Base-by-base conservation (phyloP, 2,113 vertebrate species). In the Anguilla japonica region DNA sequence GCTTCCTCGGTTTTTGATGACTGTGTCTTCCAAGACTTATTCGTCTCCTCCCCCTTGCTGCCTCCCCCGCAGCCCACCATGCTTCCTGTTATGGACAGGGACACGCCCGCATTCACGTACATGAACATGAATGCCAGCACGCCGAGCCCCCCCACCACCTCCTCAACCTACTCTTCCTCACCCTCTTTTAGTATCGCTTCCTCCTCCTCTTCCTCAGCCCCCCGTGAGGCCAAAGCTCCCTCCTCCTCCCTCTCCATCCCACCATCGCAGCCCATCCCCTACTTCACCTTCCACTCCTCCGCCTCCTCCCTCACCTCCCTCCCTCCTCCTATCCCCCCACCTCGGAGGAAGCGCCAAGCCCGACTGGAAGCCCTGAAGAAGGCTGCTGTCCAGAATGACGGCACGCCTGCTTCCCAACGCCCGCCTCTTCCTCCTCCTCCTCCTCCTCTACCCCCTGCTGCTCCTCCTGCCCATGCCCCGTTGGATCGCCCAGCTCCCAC, bases 1-100 rank as follows among this genome's bases (percentile, higher is more conserved):
- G 95, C 91, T 82, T 94, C 94, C 0, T 96, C 95, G 79, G 95
- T 95, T 84, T 90, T 93, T 8, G 95, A 96, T 22, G 95, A 96
- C 53, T 91, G 92, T 22, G 90, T 93, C 0, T 89, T 63, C 50
- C 92, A 93, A 1, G 94, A 96, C 89, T 95, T 94, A 18, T 93
- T 95, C 75, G 91, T 91, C 3, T 88, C 94, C 16, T 96, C 96
- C 8, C 95, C 95, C 0, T 78, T 91, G 0, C 93, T 94, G 81
- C 94, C 89, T 0, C 95, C 95, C 41, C 94, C 94, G 0, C 91
- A 94, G 60, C 95, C 95, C 9, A 94, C 95, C 39, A 95, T 95
- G 88, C 95, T 94, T 84, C 94, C 94, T 0, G 92, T 88, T 0
- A 94, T 94, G 46, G 94, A 95, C 88, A 93, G 93, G 81, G 94